Evolutionary conservation across 2,888 invertebrate species (phyloP), one percentile per base, ranked within the genome.

Genomic region (Dryobotodes eremita): DNA sequence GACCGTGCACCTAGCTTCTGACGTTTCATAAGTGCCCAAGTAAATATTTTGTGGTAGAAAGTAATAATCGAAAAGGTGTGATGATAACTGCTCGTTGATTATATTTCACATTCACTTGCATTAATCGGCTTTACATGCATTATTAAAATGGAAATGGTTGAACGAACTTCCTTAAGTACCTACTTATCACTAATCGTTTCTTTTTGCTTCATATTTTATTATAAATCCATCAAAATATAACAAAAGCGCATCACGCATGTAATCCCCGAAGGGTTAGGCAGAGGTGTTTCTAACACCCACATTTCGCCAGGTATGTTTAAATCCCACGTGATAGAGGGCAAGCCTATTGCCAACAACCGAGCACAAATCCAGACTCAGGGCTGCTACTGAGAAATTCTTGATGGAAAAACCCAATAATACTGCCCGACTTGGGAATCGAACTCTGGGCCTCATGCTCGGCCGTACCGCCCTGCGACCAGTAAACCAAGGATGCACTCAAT

Each of bases 91-190:
- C 3, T 31, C 36, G 26, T 71, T 62, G 15, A 20, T 64, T 23
- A 36, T 71, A 36, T 62, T 71, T n/a, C 17, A 53, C 46, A 69
- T 79, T 70, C 53, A 61, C 53, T 79, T 70, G 46, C 42, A 70
- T 8, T 64, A 36, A 15, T 17, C 13, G 23, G 72, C 11, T 20
- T 80, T 55, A 53, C 73, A 55, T 55, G 65, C 66, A 61, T 48
- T 68, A 80, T 48, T 73, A 15, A 73, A 59, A 48, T 36, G 36
- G 53, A 61, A 26, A 74, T 68, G 80, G 55, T 80, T 74, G 61
- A 80, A 74, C 26, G 55, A 74, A 80, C 80, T 74, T 80, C 72
- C 46, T 65, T 11, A n/a, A 79, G 55, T n/a, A 23, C 59, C 42
- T n/a, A 50, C 7, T 13, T 31, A 53, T 69, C 31, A n/a, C 2